Base-by-base conservation (phyloP, 2,797 vertebrate genomes). In the Amazona finschi region DNA sequence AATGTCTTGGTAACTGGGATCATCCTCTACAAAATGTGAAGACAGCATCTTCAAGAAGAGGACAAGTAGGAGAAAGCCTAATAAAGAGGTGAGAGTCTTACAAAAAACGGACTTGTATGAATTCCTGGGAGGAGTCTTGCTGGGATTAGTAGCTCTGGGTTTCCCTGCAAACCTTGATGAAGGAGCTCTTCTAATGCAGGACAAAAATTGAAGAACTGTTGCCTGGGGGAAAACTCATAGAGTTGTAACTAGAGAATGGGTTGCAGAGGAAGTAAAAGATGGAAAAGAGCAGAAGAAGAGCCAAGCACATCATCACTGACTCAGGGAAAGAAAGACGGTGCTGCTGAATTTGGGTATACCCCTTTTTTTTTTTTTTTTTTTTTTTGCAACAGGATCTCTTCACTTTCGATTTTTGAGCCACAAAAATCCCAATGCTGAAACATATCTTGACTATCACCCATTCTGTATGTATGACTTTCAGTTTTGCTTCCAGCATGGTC, bases 371-470 rank as follows among this genome's bases (percentile, higher is more conserved):
- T 53, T 19, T 55, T n/a, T n/a, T 30, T 53, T n/a, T n/a, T 38
- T 70, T 41, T 64, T 47, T 49, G 8, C 11, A 66, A 8, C n/a
- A 9, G 0, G 30, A 15, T 73, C 38, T 49, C 19, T 47, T 80
- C 43, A 9, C 22, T 85, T 88, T 31, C 9, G 31, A 24, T 4
- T 88, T 94, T 82, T 36, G 27, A 71, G 17, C 17, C 61, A 66
- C 39, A 76, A 50, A 67, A 0, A 1, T 0, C 4, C 2, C 15
- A 31, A 1, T 15, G 36, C 53, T 78, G 62, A 19, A 69, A 57
- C 13, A 9, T 38, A 8, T 15, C 38, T 49, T 81, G 44, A 6
- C 28, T 64, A 4, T 86, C 67, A 28, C 27, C 15, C 31, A 11
- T 15, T 33, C 22, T 50, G 9, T 55, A 8, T 10, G 9, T 25